phyloP scores from a whole-genome alignment of 2,113 vertebrate species.

The Noturus placidus region DNA sequence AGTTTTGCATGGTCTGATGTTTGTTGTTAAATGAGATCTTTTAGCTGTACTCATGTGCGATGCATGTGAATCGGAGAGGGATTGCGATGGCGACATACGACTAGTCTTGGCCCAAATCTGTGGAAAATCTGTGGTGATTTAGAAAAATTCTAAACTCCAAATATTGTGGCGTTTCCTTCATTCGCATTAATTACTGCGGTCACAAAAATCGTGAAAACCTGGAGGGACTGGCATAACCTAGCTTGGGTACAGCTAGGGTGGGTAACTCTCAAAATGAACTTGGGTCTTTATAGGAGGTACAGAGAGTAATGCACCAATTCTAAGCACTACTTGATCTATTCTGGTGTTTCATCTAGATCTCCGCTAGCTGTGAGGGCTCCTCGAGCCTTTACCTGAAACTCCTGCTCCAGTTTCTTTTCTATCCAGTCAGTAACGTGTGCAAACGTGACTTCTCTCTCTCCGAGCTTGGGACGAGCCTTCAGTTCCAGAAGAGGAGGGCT shows the following conservation, averaged over 20 bases:
- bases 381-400: conserved; percentile 86
- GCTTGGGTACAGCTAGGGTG: not conserved
- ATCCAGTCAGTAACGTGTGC: conserved; percentile 98
- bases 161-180: no score
- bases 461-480: conserved; percentile 95
- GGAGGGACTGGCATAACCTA: not conserved
- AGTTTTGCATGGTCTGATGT: no score
- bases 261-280: not conserved
- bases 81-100: no score
- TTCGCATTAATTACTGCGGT: no score
- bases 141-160: no score
- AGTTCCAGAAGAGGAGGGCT: conserved; percentile 91
- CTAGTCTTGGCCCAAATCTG: no score
- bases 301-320: not conserved
- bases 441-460: conserved; percentile 94
- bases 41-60: no score
- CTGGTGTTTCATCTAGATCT: not conserved
- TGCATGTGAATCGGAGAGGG: no score
- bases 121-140: no score
- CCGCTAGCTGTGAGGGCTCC: no score
- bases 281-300: not conserved
- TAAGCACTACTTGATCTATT: not conserved
- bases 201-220: no score
- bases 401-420: conserved; percentile 94
- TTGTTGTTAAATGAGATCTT: no score